Base-by-base conservation (phyloP, 1,140 invertebrate species). In the Aradophagus sp. region DNA sequence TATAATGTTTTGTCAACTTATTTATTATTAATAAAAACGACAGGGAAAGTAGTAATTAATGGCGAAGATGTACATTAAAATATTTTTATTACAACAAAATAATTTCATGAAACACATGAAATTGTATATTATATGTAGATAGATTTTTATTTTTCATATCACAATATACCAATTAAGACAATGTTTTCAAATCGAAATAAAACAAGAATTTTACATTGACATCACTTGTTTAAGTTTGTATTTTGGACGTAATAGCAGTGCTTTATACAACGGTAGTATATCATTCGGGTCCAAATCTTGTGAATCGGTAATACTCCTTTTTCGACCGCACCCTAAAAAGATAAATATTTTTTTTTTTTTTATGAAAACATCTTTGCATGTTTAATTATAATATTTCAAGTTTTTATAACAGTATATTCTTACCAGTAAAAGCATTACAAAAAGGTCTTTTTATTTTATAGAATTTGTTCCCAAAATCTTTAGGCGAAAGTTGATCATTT, bases 181-280 rank as follows among this genome's bases (percentile, higher is more conserved):
- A 2, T 14, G 12, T 34, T 13, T 8, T 34, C 14, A 10, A 6
- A 38, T n/a, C n/a, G n/a, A 38, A 38, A 41, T 2, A 23, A 41
- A 5, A 31, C 41, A 0, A 10, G 14, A 23, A 23, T 23, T 5
- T 23, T 23, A 23, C 8, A 23, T 23, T 23, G 8, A 23, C 4
- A 23, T 23, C 8, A 8, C 4, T 42, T 41, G 6, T 6, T 42
- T 38, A 8, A 42, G 20, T 8, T 56, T 56, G 23, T 32, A 29
- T 20, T 50, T 41, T 35, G 34, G 35, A 10, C 31, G 52, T 12
- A 65, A 41, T 10, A 66, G 32, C 34, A 66, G 31, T 23, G 5
- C 36, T 66, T 48, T 66, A 15, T 66, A 66, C 13, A 66, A 14
- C 14, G 52, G 52, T 19, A 58, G 14, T 15, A 65, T 27, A 16